Evolutionary conservation across 2,888 invertebrate genomes (phyloP).

Genomic region (Cryptocheilus praepositus): DNA sequence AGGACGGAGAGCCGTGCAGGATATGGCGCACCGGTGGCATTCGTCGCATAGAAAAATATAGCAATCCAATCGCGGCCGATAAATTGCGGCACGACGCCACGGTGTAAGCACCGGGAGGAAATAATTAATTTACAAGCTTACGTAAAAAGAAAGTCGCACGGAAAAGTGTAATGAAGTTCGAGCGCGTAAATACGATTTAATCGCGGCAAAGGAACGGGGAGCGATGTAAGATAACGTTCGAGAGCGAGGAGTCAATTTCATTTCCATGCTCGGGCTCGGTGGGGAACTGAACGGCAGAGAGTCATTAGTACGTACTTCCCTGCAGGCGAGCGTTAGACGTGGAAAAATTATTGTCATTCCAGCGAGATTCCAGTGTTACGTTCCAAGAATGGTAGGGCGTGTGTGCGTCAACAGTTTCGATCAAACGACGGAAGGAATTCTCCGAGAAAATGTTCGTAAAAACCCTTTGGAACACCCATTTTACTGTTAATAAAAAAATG

Average conservation of each 20-base stretch:
- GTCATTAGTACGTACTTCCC: too few species aligned
- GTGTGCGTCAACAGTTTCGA: too few species aligned
- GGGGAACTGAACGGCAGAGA: background rate
- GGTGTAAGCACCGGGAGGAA: conserved; percentile 39
- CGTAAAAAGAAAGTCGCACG: conserved; percentile 26
- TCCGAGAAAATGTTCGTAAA: too few species aligned
- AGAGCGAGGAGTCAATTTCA: conserved; percentile 15
- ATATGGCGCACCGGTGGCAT: conserved; percentile 30
- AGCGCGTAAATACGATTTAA: conserved; percentile 12
- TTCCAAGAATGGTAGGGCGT: too few species aligned
- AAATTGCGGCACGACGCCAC: conserved; percentile 48
- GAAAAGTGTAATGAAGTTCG: background rate
- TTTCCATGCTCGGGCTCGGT: background rate
- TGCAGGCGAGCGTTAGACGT: too few species aligned
- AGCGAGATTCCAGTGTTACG: too few species aligned
- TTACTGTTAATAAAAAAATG: too few species aligned
- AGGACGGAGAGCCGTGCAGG: too few species aligned
- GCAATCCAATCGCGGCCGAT: conserved; percentile 49
- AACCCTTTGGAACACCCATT: too few species aligned
- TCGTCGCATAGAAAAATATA: conserved; percentile 51
- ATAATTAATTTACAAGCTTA: conserved; percentile 50
- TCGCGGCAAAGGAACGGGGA: conserved; percentile 8
- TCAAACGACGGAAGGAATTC: too few species aligned
- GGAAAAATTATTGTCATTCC: too few species aligned
- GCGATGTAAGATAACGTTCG: background rate